Percentiles rank a stretch among this genome's conserved stretches.
Evolutionary conservation across 2,113 vertebrate species (phyloP).

Genomic region (Trochalopteron elliotii): DNA sequence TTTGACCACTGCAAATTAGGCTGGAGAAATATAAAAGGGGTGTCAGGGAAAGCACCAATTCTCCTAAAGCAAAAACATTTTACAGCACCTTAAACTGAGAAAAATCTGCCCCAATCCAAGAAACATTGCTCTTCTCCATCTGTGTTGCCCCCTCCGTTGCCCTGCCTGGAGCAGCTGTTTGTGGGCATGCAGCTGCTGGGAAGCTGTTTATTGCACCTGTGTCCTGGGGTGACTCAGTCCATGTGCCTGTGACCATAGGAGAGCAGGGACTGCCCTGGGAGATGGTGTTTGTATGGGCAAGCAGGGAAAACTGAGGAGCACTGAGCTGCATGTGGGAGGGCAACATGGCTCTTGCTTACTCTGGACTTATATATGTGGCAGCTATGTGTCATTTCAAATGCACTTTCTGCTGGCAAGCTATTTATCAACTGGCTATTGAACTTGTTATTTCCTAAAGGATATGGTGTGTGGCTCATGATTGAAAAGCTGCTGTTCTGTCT

Average conservation of each 20-base stretch:
- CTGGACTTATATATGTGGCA: background rate
- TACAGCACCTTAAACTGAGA: background rate
- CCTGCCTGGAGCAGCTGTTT: background rate
- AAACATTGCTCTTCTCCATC: background rate
- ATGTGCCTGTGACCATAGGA: fast-evolving
- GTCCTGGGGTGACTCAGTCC: background rate
- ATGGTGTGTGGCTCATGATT: background rate
- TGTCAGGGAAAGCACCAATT: background rate
- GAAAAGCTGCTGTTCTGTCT: slow-evolving; percentile 53
- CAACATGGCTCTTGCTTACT: background rate
- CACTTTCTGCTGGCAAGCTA: slow-evolving; percentile 35
- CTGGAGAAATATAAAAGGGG: background rate
- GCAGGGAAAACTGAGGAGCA: background rate
- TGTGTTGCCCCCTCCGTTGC: fast-evolving
- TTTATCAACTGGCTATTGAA: slow-evolving; percentile 43
- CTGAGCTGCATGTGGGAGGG: background rate
- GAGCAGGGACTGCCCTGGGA: background rate
- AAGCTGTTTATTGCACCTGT: background rate
- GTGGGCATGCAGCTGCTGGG: background rate
- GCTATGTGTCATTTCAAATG: background rate
- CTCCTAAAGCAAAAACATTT: background rate
- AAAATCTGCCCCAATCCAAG: background rate
- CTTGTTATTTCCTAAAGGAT: slow-evolving; percentile 53
- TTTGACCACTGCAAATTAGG: background rate
- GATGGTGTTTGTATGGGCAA: background rate